Base-by-base conservation (phyloP, 2,888 invertebrate genomes). In the Synanthedon andrenaeformis region DNA sequence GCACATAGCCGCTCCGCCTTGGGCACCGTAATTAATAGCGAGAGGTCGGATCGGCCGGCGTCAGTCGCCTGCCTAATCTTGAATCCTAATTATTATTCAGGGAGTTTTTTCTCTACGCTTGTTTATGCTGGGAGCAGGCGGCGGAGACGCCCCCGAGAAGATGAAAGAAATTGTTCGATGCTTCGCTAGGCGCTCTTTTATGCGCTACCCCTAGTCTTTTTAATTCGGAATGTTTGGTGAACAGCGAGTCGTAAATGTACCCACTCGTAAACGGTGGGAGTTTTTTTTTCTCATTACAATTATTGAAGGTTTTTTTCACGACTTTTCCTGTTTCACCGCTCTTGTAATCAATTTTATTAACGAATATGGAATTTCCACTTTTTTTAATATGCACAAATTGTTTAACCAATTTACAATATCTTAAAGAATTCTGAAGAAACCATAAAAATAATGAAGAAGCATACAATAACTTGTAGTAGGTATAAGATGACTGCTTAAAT, bases 21-120 rank as follows among this genome's bases (percentile, higher is more conserved):
- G 65, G 72, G 78, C 75, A 64, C 67, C 69, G 77, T 76, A 81
- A 82, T 82, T 82, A 82, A 81, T 81, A 76, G 70, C 67, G 69
- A 68, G 62, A 60, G 58, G 61, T 59, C 67, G 70, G 67, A 67
- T 66, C 69, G 66, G 65, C 63, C 66, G 62, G 58, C 65, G 63
- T 60, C 53, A 53, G 14, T 13, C 64, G 54, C 62, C 56, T 57
- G 60, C 60, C 63, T 62, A 62, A 64, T 63, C 63, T 65, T 59
- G 58, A 63, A 61, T 60, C 66, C 62, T 68, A 64, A 64, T 67
- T 68, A 69, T 66, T 69, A 67, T 69, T 68, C 75, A 69, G 70
- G 57, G 70, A 70, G 71, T 76, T 74, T 76, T 23, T 74, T 72
- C 71, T 65, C 66, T 61, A 42, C 54, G 62, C 63, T 66, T 67